phyloP scores from a whole-genome alignment of 2,113 vertebrate species.

The Conger conger region DNA sequence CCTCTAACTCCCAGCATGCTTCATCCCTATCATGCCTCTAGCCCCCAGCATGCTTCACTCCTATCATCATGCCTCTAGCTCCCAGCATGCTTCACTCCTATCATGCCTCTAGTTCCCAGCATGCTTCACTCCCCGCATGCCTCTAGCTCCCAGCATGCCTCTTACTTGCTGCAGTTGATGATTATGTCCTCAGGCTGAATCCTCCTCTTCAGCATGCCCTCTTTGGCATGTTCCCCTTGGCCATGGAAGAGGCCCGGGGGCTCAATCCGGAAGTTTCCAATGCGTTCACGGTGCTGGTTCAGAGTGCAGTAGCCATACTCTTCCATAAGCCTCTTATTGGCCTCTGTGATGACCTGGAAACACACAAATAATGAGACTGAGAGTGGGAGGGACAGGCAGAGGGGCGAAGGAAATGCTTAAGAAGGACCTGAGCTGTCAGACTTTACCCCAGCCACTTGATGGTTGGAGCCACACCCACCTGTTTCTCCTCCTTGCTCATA shows the following conservation, averaged over 20 bases:
- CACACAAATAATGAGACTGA: no score
- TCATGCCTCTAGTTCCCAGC: neutral
- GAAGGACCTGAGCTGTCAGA: no score
- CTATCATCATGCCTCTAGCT: no score
- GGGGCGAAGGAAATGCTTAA: neutral
- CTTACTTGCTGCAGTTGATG: slow-evolving; percentile 66
- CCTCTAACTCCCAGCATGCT: no score
- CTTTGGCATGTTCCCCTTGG: slow-evolving; percentile 67
- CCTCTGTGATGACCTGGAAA: slow-evolving; percentile 59
- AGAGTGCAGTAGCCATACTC: slow-evolving; percentile 67
- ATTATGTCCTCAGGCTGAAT: slow-evolving; percentile 69
- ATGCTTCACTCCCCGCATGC: neutral
- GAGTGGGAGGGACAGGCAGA: no score
- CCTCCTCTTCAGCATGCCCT: slow-evolving; percentile 70
- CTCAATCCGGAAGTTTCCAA: slow-evolving; percentile 69
- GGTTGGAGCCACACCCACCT: slow-evolving; percentile 45
- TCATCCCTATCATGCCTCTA: no score
- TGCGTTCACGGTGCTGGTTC: slow-evolving; percentile 61
- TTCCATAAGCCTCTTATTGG: slow-evolving; percentile 62
- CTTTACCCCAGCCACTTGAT: no score
- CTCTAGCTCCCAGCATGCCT: neutral
- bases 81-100: no score
- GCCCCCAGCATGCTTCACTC: no score
- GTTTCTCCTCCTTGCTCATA: slow-evolving; percentile 70
- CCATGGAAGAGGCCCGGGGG: no score